These are phyloP conservation scores for Saturnia pavonia DNA, from an alignment of 2,888 invertebrate species.

Conservation along the genomic window DNA sequence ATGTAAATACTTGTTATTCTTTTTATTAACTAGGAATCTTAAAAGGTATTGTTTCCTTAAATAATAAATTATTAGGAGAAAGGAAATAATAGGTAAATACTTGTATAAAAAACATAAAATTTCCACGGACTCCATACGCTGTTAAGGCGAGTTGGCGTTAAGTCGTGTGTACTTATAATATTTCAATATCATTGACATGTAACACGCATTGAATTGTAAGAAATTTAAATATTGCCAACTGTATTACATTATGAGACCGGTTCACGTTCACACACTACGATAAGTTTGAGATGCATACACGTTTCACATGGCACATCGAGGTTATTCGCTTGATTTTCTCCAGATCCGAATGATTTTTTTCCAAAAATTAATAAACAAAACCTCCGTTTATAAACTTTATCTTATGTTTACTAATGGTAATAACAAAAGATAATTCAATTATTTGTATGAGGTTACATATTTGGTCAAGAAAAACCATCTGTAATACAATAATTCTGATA, in stretches of 20 bases:
- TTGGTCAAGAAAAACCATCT: neutral
- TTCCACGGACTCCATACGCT: no score
- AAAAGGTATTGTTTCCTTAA: no score
- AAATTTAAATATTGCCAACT: slow-evolving; percentile 42
- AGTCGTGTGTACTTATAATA: slow-evolving; percentile 14
- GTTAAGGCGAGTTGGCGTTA: neutral
- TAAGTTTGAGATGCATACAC: slow-evolving; percentile 17
- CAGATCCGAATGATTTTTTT: neutral
- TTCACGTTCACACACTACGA: slow-evolving; percentile 39
- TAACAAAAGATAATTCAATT: neutral
- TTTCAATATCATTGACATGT: slow-evolving; percentile 52
- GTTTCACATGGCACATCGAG: neutral
- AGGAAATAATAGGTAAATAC: no score
- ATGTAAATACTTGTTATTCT: no score
- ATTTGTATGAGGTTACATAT: neutral
- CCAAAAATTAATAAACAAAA: neutral
- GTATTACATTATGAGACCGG: slow-evolving; percentile 43
- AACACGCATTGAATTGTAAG: slow-evolving; percentile 43
- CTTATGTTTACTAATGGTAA: no score
- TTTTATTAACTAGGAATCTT: no score
- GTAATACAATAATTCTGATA: neutral
- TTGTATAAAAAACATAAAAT: no score
- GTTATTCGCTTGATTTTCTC: neutral
- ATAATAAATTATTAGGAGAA: no score
- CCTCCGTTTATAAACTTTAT: no score